phyloP scores from a whole-genome alignment of 1,140 invertebrate genomes.

The Halesus radiatus region DNA sequence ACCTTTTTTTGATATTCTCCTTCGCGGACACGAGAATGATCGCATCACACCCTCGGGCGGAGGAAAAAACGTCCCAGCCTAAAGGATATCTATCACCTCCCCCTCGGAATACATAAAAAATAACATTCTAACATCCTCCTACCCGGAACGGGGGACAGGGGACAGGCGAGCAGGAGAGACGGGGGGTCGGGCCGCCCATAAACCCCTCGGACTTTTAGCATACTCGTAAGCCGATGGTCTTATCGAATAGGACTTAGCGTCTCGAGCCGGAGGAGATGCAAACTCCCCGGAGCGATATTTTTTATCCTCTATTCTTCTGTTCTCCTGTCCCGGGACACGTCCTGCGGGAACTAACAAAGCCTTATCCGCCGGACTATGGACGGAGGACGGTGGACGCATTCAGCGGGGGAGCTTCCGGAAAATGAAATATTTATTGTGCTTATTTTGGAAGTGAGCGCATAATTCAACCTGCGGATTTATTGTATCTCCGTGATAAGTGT shows the following conservation, averaged over 20 bases:
- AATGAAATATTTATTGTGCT: slow-evolving; percentile 47
- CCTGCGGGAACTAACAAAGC: slow-evolving; percentile 52
- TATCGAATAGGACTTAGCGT: slow-evolving; percentile 57
- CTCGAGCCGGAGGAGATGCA: slow-evolving; percentile 47
- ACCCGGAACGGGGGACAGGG: slow-evolving; percentile 29
- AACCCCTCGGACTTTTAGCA: slow-evolving; percentile 50
- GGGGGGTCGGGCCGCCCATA: slow-evolving; percentile 11
- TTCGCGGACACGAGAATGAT: slow-evolving; percentile 47
- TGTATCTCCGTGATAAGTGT: slow-evolving; percentile 13
- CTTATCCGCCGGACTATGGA: slow-evolving; percentile 20
- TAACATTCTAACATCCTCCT: slow-evolving; percentile 52
- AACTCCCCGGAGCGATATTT: slow-evolving; percentile 58
- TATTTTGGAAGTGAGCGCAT: slow-evolving; percentile 36
- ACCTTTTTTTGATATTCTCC: slow-evolving; percentile 36
- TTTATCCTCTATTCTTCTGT: slow-evolving; percentile 46
- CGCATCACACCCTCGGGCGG: slow-evolving; percentile 52
- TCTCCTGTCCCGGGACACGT: slow-evolving; percentile 47
- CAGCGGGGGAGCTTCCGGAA: slow-evolving; percentile 19
- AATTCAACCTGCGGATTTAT: slow-evolving; percentile 34
- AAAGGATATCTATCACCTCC: slow-evolving; percentile 57
- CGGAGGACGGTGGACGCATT: neutral
- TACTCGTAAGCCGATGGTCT: slow-evolving; percentile 55
- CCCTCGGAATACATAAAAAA: slow-evolving; percentile 57
- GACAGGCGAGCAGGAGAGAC: neutral
- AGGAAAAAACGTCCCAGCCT: slow-evolving; percentile 50